phyloP scores from a whole-genome alignment of 2,888 invertebrate genomes.

The Epinotia bilunana region DNA sequence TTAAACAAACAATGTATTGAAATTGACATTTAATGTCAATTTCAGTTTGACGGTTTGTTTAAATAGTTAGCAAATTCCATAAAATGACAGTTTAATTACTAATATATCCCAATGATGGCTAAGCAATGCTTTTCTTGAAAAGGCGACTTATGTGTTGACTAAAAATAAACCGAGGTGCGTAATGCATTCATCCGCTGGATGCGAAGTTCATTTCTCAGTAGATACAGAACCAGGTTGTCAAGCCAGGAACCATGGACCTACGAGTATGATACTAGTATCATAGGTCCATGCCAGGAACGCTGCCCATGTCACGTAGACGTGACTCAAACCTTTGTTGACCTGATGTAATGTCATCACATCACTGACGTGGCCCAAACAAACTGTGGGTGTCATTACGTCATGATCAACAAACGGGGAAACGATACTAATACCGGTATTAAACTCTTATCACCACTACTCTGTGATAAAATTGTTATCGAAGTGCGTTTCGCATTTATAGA shows the following conservation, averaged over 20 bases:
- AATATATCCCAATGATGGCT: neutral
- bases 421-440: neutral
- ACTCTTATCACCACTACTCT: neutral
- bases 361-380: slow-evolving; percentile 36
- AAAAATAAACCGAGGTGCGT: neutral
- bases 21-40: too few species aligned
- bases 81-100: too few species aligned
- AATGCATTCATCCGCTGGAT: neutral
- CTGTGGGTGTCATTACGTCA: slow-evolving; percentile 21
- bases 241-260: slow-evolving; percentile 18
- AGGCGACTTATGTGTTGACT: neutral
- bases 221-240: slow-evolving; percentile 3
- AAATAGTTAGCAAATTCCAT: too few species aligned
- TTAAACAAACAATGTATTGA: too few species aligned
- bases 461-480: slow-evolving; percentile 10
- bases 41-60: too few species aligned
- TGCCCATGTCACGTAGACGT: slow-evolving; percentile 23
- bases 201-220: slow-evolving; percentile 18
- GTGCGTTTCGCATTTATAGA: neutral
- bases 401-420: slow-evolving; percentile 13
- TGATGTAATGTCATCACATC: neutral
- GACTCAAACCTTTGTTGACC: slow-evolving; percentile 40
- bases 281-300: slow-evolving; percentile 18
- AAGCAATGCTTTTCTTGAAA: neutral
- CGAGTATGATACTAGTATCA: too few species aligned